A percentile compares a stretch with the other conserved stretches of the same genome.
Evolutionary conservation across 2,888 invertebrate genomes (phyloP).

Genomic region (Eupithecia pulchellata): DNA sequence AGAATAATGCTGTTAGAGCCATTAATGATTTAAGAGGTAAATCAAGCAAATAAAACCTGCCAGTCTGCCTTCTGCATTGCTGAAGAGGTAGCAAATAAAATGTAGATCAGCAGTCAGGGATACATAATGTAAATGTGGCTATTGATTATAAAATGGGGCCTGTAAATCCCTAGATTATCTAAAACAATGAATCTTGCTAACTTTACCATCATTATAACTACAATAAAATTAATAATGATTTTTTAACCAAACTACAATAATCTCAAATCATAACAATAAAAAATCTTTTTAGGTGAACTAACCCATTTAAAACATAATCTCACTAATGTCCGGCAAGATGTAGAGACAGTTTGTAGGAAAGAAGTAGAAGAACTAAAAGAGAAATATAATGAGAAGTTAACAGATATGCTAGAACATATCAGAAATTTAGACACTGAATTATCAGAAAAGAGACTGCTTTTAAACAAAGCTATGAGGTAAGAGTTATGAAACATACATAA

Average conservation of each 20-base stretch:
- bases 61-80: neutral
- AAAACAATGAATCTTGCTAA: neutral
- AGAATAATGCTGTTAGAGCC: slow-evolving; percentile 68
- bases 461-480: slow-evolving; percentile 81
- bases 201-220: neutral
- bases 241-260: slow-evolving; percentile 11
- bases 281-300: slow-evolving; percentile 79
- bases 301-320: slow-evolving; percentile 80
- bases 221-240: neutral
- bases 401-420: slow-evolving; percentile 84
- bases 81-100: neutral
- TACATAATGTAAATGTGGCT: neutral
- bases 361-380: slow-evolving; percentile 85
- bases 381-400: slow-evolving; percentile 85
- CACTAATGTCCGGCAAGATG: slow-evolving; percentile 82
- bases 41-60: neutral
- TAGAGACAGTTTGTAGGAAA: slow-evolving; percentile 82
- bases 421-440: slow-evolving; percentile 84
- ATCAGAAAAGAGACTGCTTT: slow-evolving; percentile 81
- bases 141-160: neutral
- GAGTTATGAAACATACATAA: neutral
- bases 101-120: neutral
- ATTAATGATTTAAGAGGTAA: slow-evolving; percentile 65
- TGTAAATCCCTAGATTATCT: neutral
- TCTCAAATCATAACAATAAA: neutral